These are phyloP conservation scores for Megalopta genalis DNA, from an alignment of 1,140 invertebrate species.

Conservation along the genomic window DNA sequence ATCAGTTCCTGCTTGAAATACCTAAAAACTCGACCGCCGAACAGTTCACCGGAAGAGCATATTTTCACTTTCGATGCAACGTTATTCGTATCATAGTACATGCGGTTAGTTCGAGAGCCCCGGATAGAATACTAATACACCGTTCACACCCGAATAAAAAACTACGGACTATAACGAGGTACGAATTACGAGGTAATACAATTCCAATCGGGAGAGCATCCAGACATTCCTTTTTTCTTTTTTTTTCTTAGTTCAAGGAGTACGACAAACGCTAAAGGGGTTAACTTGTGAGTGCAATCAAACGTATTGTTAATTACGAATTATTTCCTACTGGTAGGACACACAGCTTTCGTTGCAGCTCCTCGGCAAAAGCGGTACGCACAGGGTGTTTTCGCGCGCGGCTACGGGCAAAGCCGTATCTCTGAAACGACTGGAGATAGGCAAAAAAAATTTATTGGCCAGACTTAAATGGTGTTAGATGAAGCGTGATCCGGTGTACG, in stretches of 20 bases:
- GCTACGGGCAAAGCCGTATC: too few relatives aligned
- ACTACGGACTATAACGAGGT: slow-evolving; percentile 1
- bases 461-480: too few relatives aligned
- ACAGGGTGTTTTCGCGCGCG: too few relatives aligned
- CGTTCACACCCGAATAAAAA: background rate
- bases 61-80: background rate
- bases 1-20: too few relatives aligned
- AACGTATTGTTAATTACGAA: background rate
- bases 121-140: background rate
- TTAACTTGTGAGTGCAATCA: background rate
- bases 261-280: background rate
- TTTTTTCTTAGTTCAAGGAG: background rate
- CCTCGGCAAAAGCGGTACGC: background rate
- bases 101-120: background rate
- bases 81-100: background rate
- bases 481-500: too few relatives aligned
- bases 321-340: background rate
- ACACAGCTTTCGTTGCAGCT: background rate
- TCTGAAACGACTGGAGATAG: too few relatives aligned
- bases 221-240: background rate
- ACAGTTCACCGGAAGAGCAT: background rate
- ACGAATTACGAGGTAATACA: background rate
- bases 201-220: background rate
- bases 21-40: background rate
- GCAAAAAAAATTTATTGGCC: too few relatives aligned